Percentiles rank a stretch among this genome's conserved stretches.
phyloP scores from a whole-genome alignment of 2,113 vertebrate species.

The Empidonax traillii region DNA sequence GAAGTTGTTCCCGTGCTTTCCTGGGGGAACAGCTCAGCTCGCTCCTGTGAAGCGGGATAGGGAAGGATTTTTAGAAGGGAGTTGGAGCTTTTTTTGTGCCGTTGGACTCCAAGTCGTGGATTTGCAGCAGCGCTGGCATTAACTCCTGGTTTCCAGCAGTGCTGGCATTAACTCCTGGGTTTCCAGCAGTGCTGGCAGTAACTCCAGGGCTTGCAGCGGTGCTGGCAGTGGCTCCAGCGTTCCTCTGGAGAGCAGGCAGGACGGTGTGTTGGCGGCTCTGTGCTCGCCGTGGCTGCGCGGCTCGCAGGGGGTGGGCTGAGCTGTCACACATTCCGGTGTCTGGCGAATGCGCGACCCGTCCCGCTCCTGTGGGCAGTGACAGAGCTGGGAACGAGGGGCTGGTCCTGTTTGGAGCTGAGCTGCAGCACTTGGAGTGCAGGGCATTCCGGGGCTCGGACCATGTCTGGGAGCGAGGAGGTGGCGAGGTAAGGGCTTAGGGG shows the following conservation, averaged over 20 bases:
- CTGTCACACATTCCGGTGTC: background rate
- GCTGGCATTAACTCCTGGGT: background rate
- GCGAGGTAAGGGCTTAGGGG: background rate
- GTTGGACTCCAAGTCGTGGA: background rate
- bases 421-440: accelerated
- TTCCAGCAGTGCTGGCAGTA: background rate
- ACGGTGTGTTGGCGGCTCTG: background rate
- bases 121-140: background rate
- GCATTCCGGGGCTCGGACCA: background rate
- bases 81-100: background rate
- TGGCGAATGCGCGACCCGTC: background rate
- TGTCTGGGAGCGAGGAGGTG: background rate
- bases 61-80: background rate
- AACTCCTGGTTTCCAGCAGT: background rate
- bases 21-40: background rate
- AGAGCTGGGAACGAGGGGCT: background rate
- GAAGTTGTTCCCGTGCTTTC: background rate
- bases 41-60: accelerated
- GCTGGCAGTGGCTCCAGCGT: background rate
- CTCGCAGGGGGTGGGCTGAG: background rate
- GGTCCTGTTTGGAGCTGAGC: background rate
- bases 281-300: background rate
- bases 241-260: background rate
- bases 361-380: background rate
- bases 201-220: background rate